A percentile compares a stretch with the other conserved stretches of the same genome.
phyloP scores from a whole-genome alignment of 2,888 invertebrate species.

The Caenorhabditis becei region DNA sequence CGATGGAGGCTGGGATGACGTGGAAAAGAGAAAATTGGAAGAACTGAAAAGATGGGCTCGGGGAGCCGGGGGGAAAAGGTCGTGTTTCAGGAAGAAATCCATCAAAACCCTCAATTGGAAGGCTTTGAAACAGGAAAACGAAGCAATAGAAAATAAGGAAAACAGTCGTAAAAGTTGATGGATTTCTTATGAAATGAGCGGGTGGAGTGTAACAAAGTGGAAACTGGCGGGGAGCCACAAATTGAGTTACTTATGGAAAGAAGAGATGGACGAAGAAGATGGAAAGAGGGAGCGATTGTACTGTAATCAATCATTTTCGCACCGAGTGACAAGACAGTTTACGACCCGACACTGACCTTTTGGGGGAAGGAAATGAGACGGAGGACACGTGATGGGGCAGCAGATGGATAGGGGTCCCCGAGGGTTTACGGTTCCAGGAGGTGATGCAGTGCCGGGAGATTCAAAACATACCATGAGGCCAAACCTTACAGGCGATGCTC shows the following conservation, averaged over 20 bases:
- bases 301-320: slow-evolving; percentile 58
- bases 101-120: not conserved
- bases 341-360: slow-evolving; percentile 15
- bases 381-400: not conserved
- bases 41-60: not conserved
- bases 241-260: slow-evolving; percentile 31
- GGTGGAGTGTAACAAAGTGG: not conserved
- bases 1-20: not conserved
- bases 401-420: not conserved
- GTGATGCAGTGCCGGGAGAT: no score
- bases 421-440: no score
- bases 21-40: not conserved
- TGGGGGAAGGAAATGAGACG: not conserved
- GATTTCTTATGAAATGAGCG: not conserved
- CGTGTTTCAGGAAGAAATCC: not conserved
- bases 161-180: not conserved
- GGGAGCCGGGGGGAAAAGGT: not conserved
- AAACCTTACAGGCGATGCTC: no score
- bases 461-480: no score
- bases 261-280: not conserved
- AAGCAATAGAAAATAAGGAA: not conserved
- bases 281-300: slow-evolving; percentile 17
- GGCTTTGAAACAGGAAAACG: not conserved
- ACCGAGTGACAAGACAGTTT: slow-evolving; percentile 22
- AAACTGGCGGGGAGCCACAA: slow-evolving; percentile 8